A percentile compares a stretch with the other conserved stretches of the same genome.
These are phyloP conservation scores for Scaptomyza cyrtandrae DNA, from an alignment of 2,888 invertebrate genomes.

Conservation along the genomic window DNA sequence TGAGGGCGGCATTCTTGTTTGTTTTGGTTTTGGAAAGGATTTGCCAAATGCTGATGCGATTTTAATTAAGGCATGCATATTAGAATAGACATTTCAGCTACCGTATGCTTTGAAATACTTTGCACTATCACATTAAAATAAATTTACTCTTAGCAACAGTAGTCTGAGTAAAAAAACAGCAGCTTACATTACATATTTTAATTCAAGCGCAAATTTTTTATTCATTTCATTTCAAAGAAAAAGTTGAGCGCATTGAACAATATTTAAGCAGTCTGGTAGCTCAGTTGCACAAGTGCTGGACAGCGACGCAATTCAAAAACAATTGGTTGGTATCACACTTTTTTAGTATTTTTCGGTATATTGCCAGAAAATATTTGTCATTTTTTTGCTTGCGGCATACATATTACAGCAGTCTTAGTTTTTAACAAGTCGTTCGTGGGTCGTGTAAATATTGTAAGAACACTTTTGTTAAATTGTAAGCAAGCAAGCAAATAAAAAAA, in stretches of 20 bases:
- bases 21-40: constrained; percentile 49
- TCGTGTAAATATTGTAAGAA: constrained; percentile 67
- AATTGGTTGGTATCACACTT: not conserved
- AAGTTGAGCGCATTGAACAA: not conserved
- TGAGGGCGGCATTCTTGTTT: constrained; percentile 71
- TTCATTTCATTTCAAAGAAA: not conserved
- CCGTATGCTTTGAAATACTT: not conserved
- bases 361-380: constrained; percentile 5
- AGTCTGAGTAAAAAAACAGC: not conserved
- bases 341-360: constrained; percentile 38
- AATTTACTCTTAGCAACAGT: not conserved
- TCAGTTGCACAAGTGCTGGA: constrained; percentile 8
- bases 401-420: constrained; percentile 30
- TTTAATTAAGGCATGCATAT: constrained; percentile 50
- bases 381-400: constrained; percentile 25
- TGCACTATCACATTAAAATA: not conserved
- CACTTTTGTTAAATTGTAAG: constrained; percentile 21
- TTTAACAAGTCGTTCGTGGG: constrained; percentile 67
- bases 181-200: not conserved
- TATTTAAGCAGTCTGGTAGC: constrained; percentile 40
- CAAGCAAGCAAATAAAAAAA: constrained; percentile 5
- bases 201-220: not conserved
- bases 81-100: not conserved
- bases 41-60: constrained; percentile 54
- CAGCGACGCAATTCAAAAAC: not conserved